phyloP scores from a whole-genome alignment of 2,113 vertebrate genomes.

The Xenus cinereus region DNA sequence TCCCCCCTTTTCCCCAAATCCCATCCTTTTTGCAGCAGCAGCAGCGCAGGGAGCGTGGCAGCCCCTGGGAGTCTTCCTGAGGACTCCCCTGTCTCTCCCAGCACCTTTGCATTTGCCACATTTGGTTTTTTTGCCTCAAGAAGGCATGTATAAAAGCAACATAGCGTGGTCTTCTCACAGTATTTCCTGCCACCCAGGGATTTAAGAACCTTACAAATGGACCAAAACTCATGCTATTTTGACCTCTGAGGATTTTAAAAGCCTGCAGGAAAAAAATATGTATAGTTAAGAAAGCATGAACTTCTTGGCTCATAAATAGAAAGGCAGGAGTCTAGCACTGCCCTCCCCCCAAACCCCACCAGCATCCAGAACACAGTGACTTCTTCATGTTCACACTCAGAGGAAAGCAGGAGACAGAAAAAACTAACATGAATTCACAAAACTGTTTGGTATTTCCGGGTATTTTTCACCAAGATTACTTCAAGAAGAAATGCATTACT shows the following conservation, averaged over 20 bases:
- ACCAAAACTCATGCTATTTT: conserved; percentile 28
- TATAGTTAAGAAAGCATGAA: conserved; percentile 15
- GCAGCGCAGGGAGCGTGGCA: background rate
- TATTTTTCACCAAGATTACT: background rate
- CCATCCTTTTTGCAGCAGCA: background rate
- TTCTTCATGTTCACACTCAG: background rate
- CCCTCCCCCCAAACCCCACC: background rate
- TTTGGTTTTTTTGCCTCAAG: background rate
- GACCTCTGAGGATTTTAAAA: conserved; percentile 53
- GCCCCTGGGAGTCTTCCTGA: accelerated
- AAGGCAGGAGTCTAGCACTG: background rate
- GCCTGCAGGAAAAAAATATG: background rate
- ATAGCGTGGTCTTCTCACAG: background rate
- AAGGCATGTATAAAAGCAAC: conserved; percentile 8
- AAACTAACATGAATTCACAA: background rate
- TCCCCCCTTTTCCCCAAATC: accelerated
- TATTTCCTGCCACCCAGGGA: conserved; percentile 42
- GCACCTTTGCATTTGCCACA: background rate
- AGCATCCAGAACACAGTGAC: background rate
- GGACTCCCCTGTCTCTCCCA: background rate
- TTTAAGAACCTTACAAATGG: conserved; percentile 45
- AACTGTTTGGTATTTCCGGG: background rate
- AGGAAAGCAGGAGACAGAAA: background rate
- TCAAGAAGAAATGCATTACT: background rate
- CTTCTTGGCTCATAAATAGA: background rate